Base-by-base conservation (phyloP, 1,140 invertebrate genomes). In the Sminthurides bifidus region DNA sequence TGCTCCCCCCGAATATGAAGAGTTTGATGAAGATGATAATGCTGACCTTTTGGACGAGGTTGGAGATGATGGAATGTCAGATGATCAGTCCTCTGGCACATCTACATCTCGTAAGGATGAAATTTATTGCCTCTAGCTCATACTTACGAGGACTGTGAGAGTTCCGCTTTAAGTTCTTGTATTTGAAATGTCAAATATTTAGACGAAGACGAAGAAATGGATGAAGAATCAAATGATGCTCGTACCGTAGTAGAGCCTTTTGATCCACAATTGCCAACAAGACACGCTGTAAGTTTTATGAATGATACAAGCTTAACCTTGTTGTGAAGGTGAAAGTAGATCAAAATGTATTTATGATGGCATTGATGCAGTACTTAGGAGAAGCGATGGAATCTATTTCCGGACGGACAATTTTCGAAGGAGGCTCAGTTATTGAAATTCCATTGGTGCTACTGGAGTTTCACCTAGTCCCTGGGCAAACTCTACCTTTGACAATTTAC, bases 391-490 rank as follows among this genome's bases (percentile, higher is more conserved):
- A 81, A 68, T 78, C 80, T 54, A 59, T 82, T 1, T 69, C 74
- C 56, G 81, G 81, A 2, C 67, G 81, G 29, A 80, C 77, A 30
- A 68, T 83, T 41, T 68, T 80, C 21, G 51, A 60, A 4, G 62
- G 59, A 4, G 68, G 72, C 14, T 61, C 66, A 14, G 63, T 66
- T 26, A 62, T 74, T 2, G 71, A 66, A 30, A 56, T 86, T 30
- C 81, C 82, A 10, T 63, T 85, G 21, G 69, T 84, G 24, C 69
- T 74, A 43, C 73, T 77, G 37, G 76, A 77, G 37, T 71, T 83
- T 26, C 73, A 84, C 12, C 66, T 82, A 31, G 77, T 85, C 54
- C 84, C 84, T 24, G 83, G 82, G 6, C 82, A 85, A 68, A 83
- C 78, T 23, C 68, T 86, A 26, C 84, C 84, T 1, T 73, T 86